A percentile compares a stretch with the other conserved stretches of the same genome.
These are phyloP conservation scores for Amia ocellicauda DNA, from an alignment of 2,113 vertebrate species.

Conservation along the genomic window DNA sequence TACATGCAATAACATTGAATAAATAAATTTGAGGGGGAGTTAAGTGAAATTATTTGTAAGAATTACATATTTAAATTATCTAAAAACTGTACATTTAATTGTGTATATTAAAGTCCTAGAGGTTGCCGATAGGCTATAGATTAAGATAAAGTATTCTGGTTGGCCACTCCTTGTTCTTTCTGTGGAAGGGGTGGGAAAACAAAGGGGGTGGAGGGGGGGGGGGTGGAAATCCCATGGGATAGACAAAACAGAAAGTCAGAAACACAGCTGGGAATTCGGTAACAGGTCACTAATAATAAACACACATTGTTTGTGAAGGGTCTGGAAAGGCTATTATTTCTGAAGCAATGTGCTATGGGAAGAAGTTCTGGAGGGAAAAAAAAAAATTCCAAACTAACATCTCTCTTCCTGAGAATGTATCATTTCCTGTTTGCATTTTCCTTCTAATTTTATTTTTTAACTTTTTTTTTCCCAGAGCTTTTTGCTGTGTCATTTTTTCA, in stretches of 20 bases:
- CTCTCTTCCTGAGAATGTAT: conserved; percentile 50
- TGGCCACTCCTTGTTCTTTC: too few species aligned
- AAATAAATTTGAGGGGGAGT: too few species aligned
- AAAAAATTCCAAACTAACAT: conserved; percentile 25
- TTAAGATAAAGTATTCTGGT: too few species aligned
- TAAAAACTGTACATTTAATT: too few species aligned
- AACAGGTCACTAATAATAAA: conserved; percentile 66
- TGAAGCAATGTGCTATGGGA: conserved; percentile 49
- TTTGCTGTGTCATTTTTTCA: conserved; percentile 22
- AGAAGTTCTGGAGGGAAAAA: conserved; percentile 31
- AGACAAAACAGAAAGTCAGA: conserved; percentile 59
- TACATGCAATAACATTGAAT: too few species aligned
- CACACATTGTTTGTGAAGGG: conserved; percentile 56
- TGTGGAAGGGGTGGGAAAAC: conserved; percentile 19
- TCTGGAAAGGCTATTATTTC: conserved; percentile 68
- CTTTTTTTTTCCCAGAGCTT: conserved; percentile 44
- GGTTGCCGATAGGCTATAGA: too few species aligned
- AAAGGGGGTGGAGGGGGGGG: conserved; percentile 1
- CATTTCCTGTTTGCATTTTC: conserved; percentile 53
- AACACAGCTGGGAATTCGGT: conserved; percentile 69
- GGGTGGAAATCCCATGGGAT: conserved; percentile 43
- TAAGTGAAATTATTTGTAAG: too few species aligned
- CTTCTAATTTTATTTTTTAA: conserved; percentile 47
- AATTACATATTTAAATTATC: too few species aligned
- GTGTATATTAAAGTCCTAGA: too few species aligned